A percentile compares a stretch with the other conserved stretches of the same genome.
These are phyloP conservation scores for Sterrhoptilus dennistouni DNA, from an alignment of 2,113 vertebrate genomes.

Conservation along the genomic window DNA sequence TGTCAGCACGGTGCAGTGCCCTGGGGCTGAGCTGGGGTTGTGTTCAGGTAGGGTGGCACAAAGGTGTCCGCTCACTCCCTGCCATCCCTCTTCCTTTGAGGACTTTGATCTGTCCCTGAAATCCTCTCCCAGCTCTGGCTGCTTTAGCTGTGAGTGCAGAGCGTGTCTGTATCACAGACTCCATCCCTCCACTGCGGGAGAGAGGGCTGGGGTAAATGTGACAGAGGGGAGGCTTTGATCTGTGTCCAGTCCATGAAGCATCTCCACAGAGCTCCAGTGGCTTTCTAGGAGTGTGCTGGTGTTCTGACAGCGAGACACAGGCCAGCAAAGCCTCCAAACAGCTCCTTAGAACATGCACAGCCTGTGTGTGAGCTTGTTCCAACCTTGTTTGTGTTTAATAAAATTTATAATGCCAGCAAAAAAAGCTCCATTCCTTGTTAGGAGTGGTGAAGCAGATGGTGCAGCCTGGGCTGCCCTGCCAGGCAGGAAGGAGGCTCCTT, in stretches of 20 bases:
- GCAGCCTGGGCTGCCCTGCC: background rate
- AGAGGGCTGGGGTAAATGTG: background rate
- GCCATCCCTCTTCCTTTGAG: background rate
- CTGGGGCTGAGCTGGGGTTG: background rate
- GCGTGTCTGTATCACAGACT: background rate
- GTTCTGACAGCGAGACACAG: background rate
- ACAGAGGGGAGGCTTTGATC: background rate
- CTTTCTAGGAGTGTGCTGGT: background rate
- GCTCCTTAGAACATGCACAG: background rate
- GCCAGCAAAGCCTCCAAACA: background rate
- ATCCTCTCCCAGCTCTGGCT: background rate
- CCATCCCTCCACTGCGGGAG: background rate
- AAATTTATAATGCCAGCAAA: background rate
- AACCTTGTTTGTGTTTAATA: background rate
- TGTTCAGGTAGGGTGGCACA: background rate
- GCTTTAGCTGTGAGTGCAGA: background rate
- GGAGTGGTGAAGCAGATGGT: slow-evolving; percentile 1
- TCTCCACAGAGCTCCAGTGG: background rate
- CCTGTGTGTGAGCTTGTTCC: background rate
- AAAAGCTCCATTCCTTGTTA: background rate
- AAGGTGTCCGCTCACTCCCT: background rate
- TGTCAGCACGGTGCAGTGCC: background rate
- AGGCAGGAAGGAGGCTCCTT: background rate
- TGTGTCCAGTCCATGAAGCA: background rate
- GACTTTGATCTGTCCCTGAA: background rate